Base-by-base conservation (phyloP, 2,113 vertebrate genomes). In the Pelobates fuscus region DNA sequence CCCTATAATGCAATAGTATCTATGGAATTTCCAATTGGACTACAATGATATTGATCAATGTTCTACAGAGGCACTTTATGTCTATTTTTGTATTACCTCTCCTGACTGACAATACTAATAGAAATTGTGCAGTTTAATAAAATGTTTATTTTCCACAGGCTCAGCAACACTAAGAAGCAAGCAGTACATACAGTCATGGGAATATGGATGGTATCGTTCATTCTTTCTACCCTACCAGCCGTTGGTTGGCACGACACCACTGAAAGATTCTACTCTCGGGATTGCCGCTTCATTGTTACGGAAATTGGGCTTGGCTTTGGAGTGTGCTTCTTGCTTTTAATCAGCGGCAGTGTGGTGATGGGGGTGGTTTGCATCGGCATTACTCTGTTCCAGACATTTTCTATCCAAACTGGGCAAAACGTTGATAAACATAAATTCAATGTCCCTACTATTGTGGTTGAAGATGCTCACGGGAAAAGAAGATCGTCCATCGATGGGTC, bases 121-220 rank as follows among this genome's bases (percentile, higher is more conserved):
- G 32, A n/a, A n/a, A 37, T 37, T 37, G 5, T 37, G 5, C 5
- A 37, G 32, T 37, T 37, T 37, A 10, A 37, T 37, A 37, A 5
- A 37, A 10, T 37, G 32, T 37, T 49, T 49, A 14, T 17, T 17
- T 49, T 61, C 49, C 37, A 6, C 52, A 97, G 95, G 89, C 77
- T 97, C 78, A 96, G 95, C 85, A 96, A 97, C 25, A 91, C 95
- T 55, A 94, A 94, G 91, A 97, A 97, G 84, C 95, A 97, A 86
- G 95, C 94, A 0, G 92, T 97, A 5, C 95, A 97, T 83, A 96
- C 94, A 0, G 94, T 97, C 70, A 95, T 96, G 94, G 95, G 94
- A 27, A 95, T 97, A 86, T 97, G 95, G 95, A 96, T 95, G 95
- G 95, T 96, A 61, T 96, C 95, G 44, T 97, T 97, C 84, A 93